Conservation (phyloP, 2,888 invertebrate species). For the Spisula subtruncata region DNA sequence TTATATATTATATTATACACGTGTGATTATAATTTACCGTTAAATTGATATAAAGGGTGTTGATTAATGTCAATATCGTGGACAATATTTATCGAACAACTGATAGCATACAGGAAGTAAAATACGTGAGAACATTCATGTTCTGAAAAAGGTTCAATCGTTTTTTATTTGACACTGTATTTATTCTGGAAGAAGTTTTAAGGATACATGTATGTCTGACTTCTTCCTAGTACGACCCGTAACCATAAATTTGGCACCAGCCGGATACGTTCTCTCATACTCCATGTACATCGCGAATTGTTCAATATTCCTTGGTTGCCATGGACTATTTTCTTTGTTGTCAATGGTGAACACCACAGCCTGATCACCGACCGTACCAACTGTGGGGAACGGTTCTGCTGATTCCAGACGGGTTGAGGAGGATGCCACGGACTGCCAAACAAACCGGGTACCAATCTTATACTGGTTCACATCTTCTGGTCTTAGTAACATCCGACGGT, state of each 20-base stretch:
- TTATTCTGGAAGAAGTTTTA: conserved; percentile 29
- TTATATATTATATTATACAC: no score
- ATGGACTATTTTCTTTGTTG: conserved; percentile 52
- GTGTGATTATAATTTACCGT: no score
- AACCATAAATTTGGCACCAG: conserved; percentile 65
- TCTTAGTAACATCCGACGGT: conserved; percentile 60
- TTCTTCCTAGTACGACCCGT: conserved; percentile 28
- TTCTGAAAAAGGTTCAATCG: no score
- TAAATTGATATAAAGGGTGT: no score
- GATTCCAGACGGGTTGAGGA: conserved; percentile 52
- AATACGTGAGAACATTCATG: no score
- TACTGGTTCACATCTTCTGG: conserved; percentile 60
- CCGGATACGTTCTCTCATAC: conserved; percentile 71
- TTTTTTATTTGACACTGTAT: no score
- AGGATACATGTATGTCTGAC: conserved; percentile 20
- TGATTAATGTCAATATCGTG: no score
- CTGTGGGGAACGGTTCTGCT: conserved; percentile 69
- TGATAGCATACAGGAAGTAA: no score
- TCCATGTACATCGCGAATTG: conserved; percentile 64
- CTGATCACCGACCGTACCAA: conserved; percentile 47
- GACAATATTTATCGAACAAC: no score
- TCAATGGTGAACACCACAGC: conserved; percentile 62
- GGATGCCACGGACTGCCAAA: conserved; percentile 72
- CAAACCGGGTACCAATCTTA: conserved; percentile 59
- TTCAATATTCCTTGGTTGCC: conserved; percentile 72